Evolutionary conservation across 1,140 invertebrate genomes (phyloP).

Genomic region (Polypedilum pembai): DNA sequence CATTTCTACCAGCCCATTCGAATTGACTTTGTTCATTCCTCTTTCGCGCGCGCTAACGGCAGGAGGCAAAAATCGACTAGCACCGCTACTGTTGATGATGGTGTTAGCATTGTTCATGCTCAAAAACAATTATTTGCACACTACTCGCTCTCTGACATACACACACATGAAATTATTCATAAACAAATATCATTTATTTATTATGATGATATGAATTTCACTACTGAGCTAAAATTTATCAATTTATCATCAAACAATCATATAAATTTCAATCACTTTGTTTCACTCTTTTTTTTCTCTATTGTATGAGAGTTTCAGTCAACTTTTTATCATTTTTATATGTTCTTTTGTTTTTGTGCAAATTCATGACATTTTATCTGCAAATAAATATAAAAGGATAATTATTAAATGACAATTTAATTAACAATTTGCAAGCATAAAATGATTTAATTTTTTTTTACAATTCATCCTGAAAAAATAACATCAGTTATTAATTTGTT

Average conservation of each 20-base stretch:
- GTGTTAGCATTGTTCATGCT: background rate
- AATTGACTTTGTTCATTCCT: background rate
- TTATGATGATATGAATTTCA: background rate
- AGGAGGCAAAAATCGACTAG: background rate
- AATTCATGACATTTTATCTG: background rate
- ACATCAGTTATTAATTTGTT: no score
- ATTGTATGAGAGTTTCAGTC: background rate
- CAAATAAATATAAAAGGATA: no score
- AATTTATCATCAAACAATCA: background rate
- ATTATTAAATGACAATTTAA: no score
- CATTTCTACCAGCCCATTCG: background rate
- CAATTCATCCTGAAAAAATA: no score
- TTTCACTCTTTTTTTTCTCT: background rate
- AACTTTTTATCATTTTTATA: background rate
- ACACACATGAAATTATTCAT: no score
- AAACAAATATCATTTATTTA: background rate
- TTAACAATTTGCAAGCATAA: no score
- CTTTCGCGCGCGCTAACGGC: background rate
- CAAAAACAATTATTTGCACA: conserved; percentile 26
- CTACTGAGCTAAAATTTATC: background rate
- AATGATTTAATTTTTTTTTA: no score
- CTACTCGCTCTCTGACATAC: background rate
- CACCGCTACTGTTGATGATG: background rate
- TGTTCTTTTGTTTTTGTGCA: background rate
- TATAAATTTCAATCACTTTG: background rate